Percentiles rank a stretch among this genome's conserved stretches.
Conservation (phyloP, 2,113 vertebrate genomes). For the Melanocharis versteri region DNA sequence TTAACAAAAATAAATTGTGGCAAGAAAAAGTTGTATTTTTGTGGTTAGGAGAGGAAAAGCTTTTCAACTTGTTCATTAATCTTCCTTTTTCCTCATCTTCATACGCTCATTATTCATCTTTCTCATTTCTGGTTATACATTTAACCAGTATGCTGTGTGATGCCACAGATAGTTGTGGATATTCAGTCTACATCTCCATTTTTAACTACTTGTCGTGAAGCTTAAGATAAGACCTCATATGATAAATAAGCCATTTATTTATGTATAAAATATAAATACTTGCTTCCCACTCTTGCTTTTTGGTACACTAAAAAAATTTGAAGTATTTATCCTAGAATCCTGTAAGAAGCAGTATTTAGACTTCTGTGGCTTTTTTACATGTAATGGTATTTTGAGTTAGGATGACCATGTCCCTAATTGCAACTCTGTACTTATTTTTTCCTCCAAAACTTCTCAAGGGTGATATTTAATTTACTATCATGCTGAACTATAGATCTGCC, state of each 20-base stretch:
- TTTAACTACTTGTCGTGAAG: neutral
- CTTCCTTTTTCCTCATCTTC: neutral
- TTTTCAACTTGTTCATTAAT: neutral
- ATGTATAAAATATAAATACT: neutral
- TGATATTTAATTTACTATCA: constrained; percentile 26
- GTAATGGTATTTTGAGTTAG: neutral
- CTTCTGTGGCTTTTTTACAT: neutral
- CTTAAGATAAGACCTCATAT: neutral
- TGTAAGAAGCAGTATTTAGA: neutral
- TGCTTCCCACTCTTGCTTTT: neutral
- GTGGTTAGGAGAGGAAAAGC: neutral
- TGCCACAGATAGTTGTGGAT: neutral
- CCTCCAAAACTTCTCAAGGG: neutral
- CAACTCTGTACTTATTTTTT: neutral
- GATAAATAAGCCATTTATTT: neutral
- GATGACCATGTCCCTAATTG: neutral
- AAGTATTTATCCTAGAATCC: neutral
- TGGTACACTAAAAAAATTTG: neutral
- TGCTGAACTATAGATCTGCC: neutral
- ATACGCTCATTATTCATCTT: neutral
- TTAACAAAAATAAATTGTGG: neutral
- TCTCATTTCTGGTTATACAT: neutral
- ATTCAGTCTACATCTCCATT: neutral
- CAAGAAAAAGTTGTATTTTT: neutral
- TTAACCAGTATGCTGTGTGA: neutral